Base-by-base conservation (phyloP, 2,797 vertebrate genomes). In the Gymnoscopelus microlampas region DNA sequence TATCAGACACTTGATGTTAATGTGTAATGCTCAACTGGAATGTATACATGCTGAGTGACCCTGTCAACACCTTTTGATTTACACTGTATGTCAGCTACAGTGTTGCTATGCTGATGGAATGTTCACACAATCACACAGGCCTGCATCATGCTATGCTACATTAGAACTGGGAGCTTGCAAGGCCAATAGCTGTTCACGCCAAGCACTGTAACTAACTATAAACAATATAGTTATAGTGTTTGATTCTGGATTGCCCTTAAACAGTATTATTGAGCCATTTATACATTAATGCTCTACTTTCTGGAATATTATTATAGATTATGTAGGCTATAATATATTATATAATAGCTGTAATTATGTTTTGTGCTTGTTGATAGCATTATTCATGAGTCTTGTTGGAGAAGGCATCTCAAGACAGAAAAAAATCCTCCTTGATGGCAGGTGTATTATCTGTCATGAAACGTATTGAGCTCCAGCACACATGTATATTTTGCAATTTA, bases 51-150 rank as follows among this genome's bases (percentile, higher is more conserved):
- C 2, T 0, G 6, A 55, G 66, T 49, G 60, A 68, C 63, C 72
- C 1, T 79, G 74, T 87, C 66, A 73, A 51, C 85, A 66, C 64
- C 59, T 15, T 15, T 4, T 71, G 50, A 64, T 67, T 74, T 73
- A 76, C 54, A 56, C 55, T 49, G 26, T 51, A 15, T 15, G 11
- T 13, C 54, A 49, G 19, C 60, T 50, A 13, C 39, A 14, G 32
- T 76, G 67, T 66, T 64, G 67, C 65, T 73, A 47, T 76, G 58
- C 8, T 70, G 53, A 35, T 77, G 53, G 60, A 72, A 77, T 73
- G 65, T 68, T 60, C 32, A 26, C 68, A 48, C 60, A 61, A 6
- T 60, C 32, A 26, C 68, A 48, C 60, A 61, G 9, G n/a, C 26
- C 66, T n/a, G 1, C 56, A 5, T 57, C 53, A 60, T 35, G 65